These are phyloP conservation scores for Sigmodon hispidus DNA, from an alignment of 2,113 vertebrate species.

Conservation along the genomic window DNA sequence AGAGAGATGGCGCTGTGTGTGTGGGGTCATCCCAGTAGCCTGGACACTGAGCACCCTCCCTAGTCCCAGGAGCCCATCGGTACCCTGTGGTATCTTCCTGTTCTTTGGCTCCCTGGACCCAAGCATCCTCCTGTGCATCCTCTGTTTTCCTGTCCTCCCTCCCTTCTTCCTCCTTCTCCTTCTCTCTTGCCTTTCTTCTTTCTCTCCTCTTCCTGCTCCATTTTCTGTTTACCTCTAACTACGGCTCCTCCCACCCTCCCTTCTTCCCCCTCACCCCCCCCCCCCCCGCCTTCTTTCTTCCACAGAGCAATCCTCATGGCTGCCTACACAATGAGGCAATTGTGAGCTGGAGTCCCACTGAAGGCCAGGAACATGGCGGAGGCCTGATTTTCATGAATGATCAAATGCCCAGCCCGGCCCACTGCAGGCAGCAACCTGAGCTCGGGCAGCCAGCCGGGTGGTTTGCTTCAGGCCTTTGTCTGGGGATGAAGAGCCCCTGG, in stretches of 20 bases:
- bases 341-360: background rate
- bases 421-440: slow-evolving; percentile 61
- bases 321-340: slow-evolving; percentile 56
- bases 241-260: accelerated
- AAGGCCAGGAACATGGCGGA: slow-evolving; percentile 48
- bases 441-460: slow-evolving; percentile 35
- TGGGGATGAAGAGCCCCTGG: slow-evolving; percentile 62
- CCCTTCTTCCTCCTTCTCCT: accelerated
- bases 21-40: accelerated
- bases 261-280: too few relatives aligned
- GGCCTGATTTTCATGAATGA: slow-evolving; percentile 73
- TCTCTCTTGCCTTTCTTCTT: accelerated
- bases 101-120: too few relatives aligned
- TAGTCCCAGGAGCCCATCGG: background rate
- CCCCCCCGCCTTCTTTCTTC: background rate
- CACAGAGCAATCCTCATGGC: background rate
- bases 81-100: background rate
- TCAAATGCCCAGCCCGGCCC: slow-evolving; percentile 37
- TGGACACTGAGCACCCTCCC: too few relatives aligned
- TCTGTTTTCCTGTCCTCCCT: accelerated
- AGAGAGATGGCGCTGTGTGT: accelerated
- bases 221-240: accelerated
- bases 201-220: too few relatives aligned
- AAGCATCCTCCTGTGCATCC: accelerated
- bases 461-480: slow-evolving; percentile 64